Conservation (phyloP, 2,113 vertebrate species). For the Acanthochromis polyacanthus region DNA sequence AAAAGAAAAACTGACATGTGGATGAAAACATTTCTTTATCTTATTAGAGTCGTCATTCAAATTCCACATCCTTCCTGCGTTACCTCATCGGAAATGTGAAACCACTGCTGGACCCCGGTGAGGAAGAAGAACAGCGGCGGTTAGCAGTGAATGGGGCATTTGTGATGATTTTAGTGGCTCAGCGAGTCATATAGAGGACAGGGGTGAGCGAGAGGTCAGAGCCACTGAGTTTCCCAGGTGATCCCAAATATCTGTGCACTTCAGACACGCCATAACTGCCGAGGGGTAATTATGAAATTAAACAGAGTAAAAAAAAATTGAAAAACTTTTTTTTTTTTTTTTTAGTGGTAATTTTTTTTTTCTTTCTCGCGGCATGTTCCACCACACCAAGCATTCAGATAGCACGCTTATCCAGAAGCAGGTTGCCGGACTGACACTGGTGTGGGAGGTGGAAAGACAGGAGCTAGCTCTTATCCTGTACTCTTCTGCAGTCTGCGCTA, state of each 20-base stretch:
- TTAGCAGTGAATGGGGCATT: conserved; percentile 57
- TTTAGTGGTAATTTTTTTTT: conserved; percentile 13
- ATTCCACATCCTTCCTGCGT: background rate
- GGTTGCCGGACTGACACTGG: conserved; percentile 84
- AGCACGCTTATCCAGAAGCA: conserved; percentile 76
- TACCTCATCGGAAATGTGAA: conserved; percentile 30
- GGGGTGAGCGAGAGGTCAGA: conserved; percentile 69
- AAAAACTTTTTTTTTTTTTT: background rate
- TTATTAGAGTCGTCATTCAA: background rate
- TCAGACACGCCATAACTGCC: background rate
- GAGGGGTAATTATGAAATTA: conserved; percentile 12
- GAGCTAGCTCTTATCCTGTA: conserved; percentile 89
- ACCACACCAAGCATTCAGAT: conserved; percentile 81
- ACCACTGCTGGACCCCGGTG: conserved; percentile 3
- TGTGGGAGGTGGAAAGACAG: conserved; percentile 88
- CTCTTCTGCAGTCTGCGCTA: conserved; percentile 88
- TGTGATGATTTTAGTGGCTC: conserved; percentile 63
- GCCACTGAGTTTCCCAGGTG: background rate
- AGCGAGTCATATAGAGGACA: conserved; percentile 47
- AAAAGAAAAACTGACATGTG: background rate
- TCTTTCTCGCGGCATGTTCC: conserved; percentile 55
- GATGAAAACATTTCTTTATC: conserved; percentile 4
- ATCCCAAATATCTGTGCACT: conserved; percentile 32
- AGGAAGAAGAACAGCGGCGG: conserved; percentile 29
- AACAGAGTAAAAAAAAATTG: conserved; percentile 25